Conservation (phyloP, 1,140 invertebrate species). For the Brachionus calyciflorus region DNA sequence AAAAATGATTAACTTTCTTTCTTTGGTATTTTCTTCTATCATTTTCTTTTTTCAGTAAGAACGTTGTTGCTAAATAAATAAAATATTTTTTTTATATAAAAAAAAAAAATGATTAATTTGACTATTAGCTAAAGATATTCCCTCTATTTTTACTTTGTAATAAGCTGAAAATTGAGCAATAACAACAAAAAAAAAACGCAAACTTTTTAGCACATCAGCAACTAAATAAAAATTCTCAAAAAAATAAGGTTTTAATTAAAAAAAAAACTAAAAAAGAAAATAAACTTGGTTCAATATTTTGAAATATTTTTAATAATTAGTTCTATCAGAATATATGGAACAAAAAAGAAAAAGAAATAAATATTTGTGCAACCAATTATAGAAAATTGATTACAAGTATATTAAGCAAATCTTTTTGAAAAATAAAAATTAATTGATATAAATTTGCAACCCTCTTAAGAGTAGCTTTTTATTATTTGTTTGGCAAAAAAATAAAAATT, state of each 20-base stretch:
- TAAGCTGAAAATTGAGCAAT: too few species aligned
- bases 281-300: not conserved
- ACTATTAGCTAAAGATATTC: conserved; percentile 28
- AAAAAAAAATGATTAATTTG: not conserved
- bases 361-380: conserved; percentile 25
- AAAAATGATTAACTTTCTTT: too few species aligned
- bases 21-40: too few species aligned
- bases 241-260: conserved; percentile 33
- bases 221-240: too few species aligned
- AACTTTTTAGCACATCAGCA: conserved; percentile 15
- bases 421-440: not conserved
- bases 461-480: not conserved
- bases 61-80: too few species aligned
- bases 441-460: not conserved
- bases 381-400: conserved; percentile 15
- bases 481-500: not conserved
- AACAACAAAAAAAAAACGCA: not conserved
- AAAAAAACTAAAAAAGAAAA: not conserved
- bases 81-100: too few species aligned
- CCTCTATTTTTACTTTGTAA: too few species aligned
- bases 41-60: too few species aligned
- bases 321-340: not conserved
- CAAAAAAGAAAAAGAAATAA: not conserved
- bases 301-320: conserved; percentile 14
- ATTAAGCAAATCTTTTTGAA: conserved; percentile 10